Percentiles rank a stretch among this genome's conserved stretches.
Conservation (phyloP, 2,113 vertebrate genomes). For the Glaucomys volans region DNA sequence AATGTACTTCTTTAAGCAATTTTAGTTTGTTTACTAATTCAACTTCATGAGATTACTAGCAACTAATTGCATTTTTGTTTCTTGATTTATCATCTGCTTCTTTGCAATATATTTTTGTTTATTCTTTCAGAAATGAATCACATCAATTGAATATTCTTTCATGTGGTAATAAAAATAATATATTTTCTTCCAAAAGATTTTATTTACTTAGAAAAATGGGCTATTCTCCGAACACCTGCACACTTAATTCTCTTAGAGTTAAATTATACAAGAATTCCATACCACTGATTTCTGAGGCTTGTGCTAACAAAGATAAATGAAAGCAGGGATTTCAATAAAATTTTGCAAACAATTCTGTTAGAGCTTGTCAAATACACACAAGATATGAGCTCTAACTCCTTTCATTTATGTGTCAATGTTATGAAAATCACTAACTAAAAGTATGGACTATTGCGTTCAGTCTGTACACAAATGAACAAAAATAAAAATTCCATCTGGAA, state of each 20-base stretch:
- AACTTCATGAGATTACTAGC: slow-evolving; percentile 44
- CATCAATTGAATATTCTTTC: slow-evolving; percentile 71
- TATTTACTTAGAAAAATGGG: slow-evolving; percentile 82
- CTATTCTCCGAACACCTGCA: slow-evolving; percentile 78
- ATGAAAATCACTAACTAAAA: slow-evolving; percentile 79
- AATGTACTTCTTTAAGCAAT: slow-evolving; percentile 30
- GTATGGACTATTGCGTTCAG: slow-evolving; percentile 61
- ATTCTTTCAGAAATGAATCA: slow-evolving; percentile 63
- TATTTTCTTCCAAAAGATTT: slow-evolving; percentile 74
- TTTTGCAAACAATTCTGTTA: slow-evolving; percentile 88
- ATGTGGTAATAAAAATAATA: slow-evolving; percentile 76
- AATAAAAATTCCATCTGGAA: slow-evolving; percentile 72
- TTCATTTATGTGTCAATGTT: slow-evolving; percentile 85
- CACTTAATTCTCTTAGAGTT: slow-evolving; percentile 82
- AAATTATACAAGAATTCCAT: slow-evolving; percentile 85
- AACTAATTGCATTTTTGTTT: slow-evolving; percentile 72
- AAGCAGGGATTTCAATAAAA: slow-evolving; percentile 86
- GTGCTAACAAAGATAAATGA: slow-evolving; percentile 89
- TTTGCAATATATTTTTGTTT: slow-evolving; percentile 51
- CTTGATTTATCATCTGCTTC: slow-evolving; percentile 47
- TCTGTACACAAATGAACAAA: slow-evolving; percentile 76
- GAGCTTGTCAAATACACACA: slow-evolving; percentile 84
- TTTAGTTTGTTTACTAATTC: slow-evolving; percentile 52
- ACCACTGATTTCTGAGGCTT: slow-evolving; percentile 82
- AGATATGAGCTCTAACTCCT: slow-evolving; percentile 79